Base-by-base conservation (phyloP, 37 sponge, comb jelly and placozoan species). In the Hexactinellida sp. region DNA sequence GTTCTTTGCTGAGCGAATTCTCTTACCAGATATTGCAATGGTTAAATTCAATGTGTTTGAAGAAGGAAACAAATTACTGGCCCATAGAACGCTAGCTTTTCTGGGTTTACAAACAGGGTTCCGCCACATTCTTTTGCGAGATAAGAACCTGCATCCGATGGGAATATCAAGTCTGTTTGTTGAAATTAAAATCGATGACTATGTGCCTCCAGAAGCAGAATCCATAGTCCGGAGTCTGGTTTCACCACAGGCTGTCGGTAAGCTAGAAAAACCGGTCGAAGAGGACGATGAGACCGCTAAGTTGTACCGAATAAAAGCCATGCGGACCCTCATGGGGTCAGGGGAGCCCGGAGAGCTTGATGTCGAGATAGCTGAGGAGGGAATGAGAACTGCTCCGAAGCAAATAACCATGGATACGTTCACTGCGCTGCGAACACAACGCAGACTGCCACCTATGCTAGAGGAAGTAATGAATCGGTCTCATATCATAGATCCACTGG, bases 11-110 rank as follows among this genome's bases (percentile, higher is more conserved):
- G 83, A 0, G 25, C 85, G 95, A 93, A 89, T 97, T 41, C 82
- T 97, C 1, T 88, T 97, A 1, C 95, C 99, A 19, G 99, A 97
- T 63, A 16, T 95, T 83, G 94, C 95, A 10, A 52, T 97, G 63
- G 83, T 97, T 16, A 82, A 95, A 54, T 85, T 97, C 19, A 87
- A 84, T 39, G 99, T 97, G 1, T 90, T 63, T 36, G 95, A 97
- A 85, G 94, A 95, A 38, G 91, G 89, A 47, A 87, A 87, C 36
- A 88, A 89, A 37, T 19, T 94, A 38, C 36, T 97, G n/a, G 95
- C 93, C 19, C 95, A 93, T 88, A 84, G 98, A 28, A 38, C 76
- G 0, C 85, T 97, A 24, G 93, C 98, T 1, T 39, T 97, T 85
- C 85, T 89, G n/a, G 85, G 88, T 38, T 84, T 97, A 35, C 47